phyloP scores from a whole-genome alignment of 2,797 vertebrate species.

The Otolemur crassicaudatus region DNA sequence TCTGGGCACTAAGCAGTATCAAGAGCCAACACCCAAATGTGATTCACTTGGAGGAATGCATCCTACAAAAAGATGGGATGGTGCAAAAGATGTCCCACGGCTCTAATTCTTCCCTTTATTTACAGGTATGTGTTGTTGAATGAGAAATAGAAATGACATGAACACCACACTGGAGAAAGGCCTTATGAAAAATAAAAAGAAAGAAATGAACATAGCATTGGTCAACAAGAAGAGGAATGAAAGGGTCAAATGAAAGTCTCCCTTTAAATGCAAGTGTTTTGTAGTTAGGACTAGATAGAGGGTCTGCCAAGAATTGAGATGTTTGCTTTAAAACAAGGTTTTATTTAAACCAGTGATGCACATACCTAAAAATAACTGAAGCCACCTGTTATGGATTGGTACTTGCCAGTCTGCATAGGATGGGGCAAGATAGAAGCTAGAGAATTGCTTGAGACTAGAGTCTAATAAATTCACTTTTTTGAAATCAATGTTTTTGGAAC shows the following conservation, averaged over 20 bases:
- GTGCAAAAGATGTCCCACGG: constrained; percentile 98
- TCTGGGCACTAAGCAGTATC: constrained; percentile 99
- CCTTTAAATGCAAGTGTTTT: constrained; percentile 69
- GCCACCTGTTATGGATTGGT: constrained; percentile 69
- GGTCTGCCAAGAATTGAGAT: constrained; percentile 1
- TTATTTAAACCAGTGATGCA: constrained; percentile 71
- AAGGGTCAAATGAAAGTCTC: constrained; percentile 25
- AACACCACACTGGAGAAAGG: neutral
- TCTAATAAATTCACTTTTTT: constrained; percentile 59
- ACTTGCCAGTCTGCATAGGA: constrained; percentile 68
- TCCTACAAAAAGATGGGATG: constrained; percentile 96
- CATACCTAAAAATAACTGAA: constrained; percentile 77
- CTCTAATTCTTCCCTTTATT: constrained; percentile 95
- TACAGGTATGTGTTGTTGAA: constrained; percentile 91
- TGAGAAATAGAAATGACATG: constrained; percentile 65
- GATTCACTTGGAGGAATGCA: constrained; percentile 98
- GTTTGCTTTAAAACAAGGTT: constrained; percentile 59
- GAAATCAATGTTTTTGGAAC: constrained; percentile 14
- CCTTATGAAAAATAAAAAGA: too few relatives aligned
- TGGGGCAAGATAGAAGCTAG: constrained; percentile 41
- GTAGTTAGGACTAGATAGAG: constrained; percentile 50
- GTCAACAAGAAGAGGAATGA: constrained; percentile 51
- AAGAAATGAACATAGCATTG: neutral
- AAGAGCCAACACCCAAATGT: constrained; percentile 98
- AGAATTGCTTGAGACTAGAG: constrained; percentile 34